These are phyloP conservation scores for Taeniopygia guttata DNA, from an alignment of 2,797 vertebrate species.

Conservation along the genomic window DNA sequence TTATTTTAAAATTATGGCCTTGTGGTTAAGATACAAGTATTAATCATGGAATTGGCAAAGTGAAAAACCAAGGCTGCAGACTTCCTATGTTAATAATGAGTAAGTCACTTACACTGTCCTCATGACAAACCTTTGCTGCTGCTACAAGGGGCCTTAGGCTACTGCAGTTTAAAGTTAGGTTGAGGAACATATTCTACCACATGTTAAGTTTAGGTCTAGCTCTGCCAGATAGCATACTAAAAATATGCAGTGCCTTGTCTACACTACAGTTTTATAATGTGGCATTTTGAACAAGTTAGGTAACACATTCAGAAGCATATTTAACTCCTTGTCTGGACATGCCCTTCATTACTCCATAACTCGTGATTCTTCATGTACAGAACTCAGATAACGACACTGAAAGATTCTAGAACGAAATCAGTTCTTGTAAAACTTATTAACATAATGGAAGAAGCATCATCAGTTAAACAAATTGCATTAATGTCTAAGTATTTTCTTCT, in stretches of 20 bases:
- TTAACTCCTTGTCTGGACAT: constrained; percentile 41
- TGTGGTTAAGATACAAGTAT: constrained; percentile 12
- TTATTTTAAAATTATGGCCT: not conserved
- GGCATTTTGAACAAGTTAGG: constrained; percentile 46
- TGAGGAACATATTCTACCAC: constrained; percentile 10
- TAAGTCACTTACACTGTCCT: constrained; percentile 33
- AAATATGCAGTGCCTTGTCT: not conserved
- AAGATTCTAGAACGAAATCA: not conserved
- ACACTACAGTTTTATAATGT: constrained; percentile 1
- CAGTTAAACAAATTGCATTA: not conserved
- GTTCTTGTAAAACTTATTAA: not conserved
- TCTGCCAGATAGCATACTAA: constrained; percentile 34
- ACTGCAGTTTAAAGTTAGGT: constrained; percentile 22
- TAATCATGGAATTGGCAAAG: constrained; percentile 36
- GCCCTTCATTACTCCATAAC: constrained; percentile 1
- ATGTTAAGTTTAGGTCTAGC: constrained; percentile 6
- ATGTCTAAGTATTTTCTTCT: not conserved
- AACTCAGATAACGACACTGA: not conserved
- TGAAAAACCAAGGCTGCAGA: constrained; percentile 7
- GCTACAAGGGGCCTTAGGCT: constrained; percentile 29
- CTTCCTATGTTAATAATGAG: constrained; percentile 21
- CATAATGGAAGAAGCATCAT: not conserved
- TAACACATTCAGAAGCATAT: constrained; percentile 5
- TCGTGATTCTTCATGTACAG: constrained; percentile 10
- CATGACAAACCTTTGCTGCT: constrained; percentile 42